These are phyloP conservation scores for Ceuthmochares aereus DNA, from an alignment of 2,113 vertebrate species.

Conservation along the genomic window DNA sequence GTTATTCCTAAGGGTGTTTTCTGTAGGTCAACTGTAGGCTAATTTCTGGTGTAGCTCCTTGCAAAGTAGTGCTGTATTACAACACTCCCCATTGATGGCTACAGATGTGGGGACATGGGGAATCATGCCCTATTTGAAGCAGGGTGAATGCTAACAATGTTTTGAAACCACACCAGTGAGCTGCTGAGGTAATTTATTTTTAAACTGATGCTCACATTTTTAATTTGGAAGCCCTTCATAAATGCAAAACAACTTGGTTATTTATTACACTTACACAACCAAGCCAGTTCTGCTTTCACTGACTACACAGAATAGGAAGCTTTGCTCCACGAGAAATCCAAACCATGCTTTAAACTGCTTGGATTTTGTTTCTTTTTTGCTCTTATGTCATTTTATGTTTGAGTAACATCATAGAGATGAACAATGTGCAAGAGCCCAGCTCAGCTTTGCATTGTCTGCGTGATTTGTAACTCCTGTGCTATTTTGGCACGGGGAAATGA, in stretches of 20 bases:
- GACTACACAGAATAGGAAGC: background rate
- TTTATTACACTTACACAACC: background rate
- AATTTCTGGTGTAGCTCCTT: background rate
- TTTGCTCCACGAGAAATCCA: background rate
- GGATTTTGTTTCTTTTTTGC: constrained; percentile 32
- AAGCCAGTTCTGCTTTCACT: constrained; percentile 6
- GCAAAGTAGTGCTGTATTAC: background rate
- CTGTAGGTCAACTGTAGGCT: background rate
- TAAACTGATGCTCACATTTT: background rate
- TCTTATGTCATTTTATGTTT: constrained; percentile 39
- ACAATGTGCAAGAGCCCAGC: background rate
- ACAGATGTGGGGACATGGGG: background rate
- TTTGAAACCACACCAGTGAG: background rate
- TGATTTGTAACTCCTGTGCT: constrained; percentile 32
- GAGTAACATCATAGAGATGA: constrained; percentile 3
- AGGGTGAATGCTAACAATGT: constrained; percentile 4
- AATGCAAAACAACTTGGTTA: constrained; percentile 11
- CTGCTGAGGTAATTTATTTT: constrained; percentile 31
- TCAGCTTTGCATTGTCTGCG: background rate
- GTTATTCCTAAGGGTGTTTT: background rate
- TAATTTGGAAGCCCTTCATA: constrained; percentile 29
- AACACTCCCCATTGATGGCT: background rate
- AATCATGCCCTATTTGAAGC: accelerated
- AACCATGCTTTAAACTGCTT: background rate
- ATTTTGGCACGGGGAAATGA: constrained; percentile 36